Evolutionary conservation across 1,140 invertebrate species (phyloP), one percentile per base, ranked within the genome.

Genomic region (Lepidostoma basale): DNA sequence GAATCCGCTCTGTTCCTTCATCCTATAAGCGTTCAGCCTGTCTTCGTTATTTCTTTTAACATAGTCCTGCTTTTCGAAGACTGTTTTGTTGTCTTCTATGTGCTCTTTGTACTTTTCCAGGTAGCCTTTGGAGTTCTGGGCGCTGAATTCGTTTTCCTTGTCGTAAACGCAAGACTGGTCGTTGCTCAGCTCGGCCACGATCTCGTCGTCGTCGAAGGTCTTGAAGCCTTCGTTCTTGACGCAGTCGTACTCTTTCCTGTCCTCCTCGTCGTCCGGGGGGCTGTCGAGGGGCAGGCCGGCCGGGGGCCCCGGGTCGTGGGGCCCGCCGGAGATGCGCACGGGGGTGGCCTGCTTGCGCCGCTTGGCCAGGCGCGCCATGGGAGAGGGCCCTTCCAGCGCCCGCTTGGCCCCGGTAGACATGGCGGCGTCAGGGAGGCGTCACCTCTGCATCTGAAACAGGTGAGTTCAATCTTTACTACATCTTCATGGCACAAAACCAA

Each of bases 401-500:
- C 67, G 67, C 67, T 69, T 69, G 40, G 67, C 67, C 67, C 71
- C 71, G 49, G 71, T 62, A 47, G 71, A 73, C 71, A 73, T 73
- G 67, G 36, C 67, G 64, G 67, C 71, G 67, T 69, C 70, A 49
- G 45, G 71, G 70, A 52, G 62, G 65, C 71, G 71, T 69, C 71
- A 73, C 63, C 71, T 69, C 71, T 64, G 71, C 71, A 73, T 73
- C 71, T 73, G 71, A 73, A 73, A 26, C 8, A 22, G 8, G n/a
- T n/a, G n/a, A n/a, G n/a, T n/a, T n/a, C n/a, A n/a, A n/a, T n/a
- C n/a, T n/a, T n/a, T n/a, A n/a, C n/a, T n/a, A n/a, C n/a, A n/a
- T n/a, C n/a, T n/a, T n/a, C n/a, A n/a, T n/a, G n/a, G n/a, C n/a
- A n/a, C n/a, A n/a, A n/a, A n/a, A n/a, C n/a, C n/a, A n/a, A n/a